Base-by-base conservation (phyloP, 2,797 vertebrate genomes). In the Petrocephalus sullivani region DNA sequence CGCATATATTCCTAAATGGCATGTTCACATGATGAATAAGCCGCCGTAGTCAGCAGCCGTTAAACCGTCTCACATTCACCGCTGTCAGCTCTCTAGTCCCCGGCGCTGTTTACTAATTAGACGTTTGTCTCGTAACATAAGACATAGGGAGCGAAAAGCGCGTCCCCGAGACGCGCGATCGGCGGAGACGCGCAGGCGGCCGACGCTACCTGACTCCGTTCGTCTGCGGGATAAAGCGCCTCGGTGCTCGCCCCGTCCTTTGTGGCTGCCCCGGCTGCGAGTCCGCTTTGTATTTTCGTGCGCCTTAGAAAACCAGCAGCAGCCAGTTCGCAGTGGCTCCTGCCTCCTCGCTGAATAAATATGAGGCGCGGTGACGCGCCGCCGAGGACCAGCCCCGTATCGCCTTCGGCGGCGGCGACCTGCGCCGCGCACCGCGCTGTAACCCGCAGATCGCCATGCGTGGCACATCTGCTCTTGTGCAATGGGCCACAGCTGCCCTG, bases 261-360 rank as follows among this genome's bases (percentile, higher is more conserved):
- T 94, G 95, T 95, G 92, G 91, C 90, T 84, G 88, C 89, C 89
- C 90, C 92, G 85, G 78, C 91, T 84, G 94, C 93, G 92, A 94
- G 93, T 94, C 90, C 88, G 94, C 93, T 94, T 94, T 95, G 94
- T 95, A 95, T 95, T 95, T 95, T 94, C 95, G 86, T 89, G 91
- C 90, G 94, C 93, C 91, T 94, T 92, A 94, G 93, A 41, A 33
- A 96, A 96, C 96, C 96, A 96, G 96, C 95, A 95, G 96, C 94
- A 96, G 96, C 96, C 96, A 96, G 96, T 96, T 96, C 93, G 87
- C 91, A 86, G 89, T 91, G 89, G 92, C 90, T 92, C 83, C 95
- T 90, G 93, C 95, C 95, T 93, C 90, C 92, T 92, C 93, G 88
- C 91, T 96, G 91, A 92, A 96, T 94, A 93, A 95, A 91, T 89